Evolutionary conservation across 2,797 vertebrate genomes (phyloP), one percentile per base, ranked within the genome.

Genomic region (Alcedo atthis): DNA sequence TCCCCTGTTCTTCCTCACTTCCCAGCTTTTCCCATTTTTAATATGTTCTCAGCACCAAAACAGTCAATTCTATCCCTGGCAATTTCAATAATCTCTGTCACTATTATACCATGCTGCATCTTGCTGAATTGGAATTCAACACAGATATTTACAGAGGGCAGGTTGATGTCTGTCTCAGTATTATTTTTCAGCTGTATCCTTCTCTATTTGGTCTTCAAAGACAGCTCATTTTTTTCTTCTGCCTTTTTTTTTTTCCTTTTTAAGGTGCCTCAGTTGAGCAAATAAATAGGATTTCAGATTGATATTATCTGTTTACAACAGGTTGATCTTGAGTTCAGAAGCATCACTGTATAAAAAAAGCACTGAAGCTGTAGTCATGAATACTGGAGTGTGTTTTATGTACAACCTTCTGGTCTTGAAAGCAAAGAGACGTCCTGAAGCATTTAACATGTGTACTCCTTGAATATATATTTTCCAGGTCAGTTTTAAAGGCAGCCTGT

Each of bases 261-360:
- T 79, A 75, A 94, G 37, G 45, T 82, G 30, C 25, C 40, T 63
- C 42, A n/a, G 19, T 20, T 90, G 79, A 92, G 46, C 49, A 91
- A 88, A 91, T 18, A 81, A 76, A 76, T 28, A 33, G 25, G 33
- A 58, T 77, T 92, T 89, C 64, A 76, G 48, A 48, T 51, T 59
- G 81, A 92, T 87, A 70, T 81, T 86, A 88, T 48, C 61, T 87
- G 26, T 93, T 92, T 90, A 81, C 55, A 83, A 15, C 66, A 70
- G 66, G 76, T 74, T 96, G 86, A 62, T 89, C 79, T 71, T 63
- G 59, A 76, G 63, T 83, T 94, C 76, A 81, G 76, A 85, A 76
- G 26, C 55, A 81, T 67, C 45, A 9, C 59, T 78, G 37, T 81
- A 78, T 87, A 43, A 75, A 85, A 84, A 81, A 73, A 78, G 33